phyloP scores from a whole-genome alignment of 2,888 invertebrate species.

The Drosophila falleni region DNA sequence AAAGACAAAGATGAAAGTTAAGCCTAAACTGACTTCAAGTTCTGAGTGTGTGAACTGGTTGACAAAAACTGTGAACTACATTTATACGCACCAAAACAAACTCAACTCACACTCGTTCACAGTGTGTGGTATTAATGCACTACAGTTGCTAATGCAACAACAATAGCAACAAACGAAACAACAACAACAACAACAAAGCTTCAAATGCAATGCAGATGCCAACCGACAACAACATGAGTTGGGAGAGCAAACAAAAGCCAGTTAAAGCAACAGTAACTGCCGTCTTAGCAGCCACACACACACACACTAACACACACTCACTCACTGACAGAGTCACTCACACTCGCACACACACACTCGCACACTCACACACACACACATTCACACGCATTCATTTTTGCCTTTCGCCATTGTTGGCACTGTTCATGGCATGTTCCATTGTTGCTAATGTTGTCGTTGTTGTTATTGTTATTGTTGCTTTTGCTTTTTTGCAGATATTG shows the following conservation, averaged over 20 bases:
- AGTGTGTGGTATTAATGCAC: conserved; percentile 70
- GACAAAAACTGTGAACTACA: conserved; percentile 32
- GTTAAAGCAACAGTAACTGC: conserved; percentile 69
- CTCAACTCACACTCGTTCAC: conserved; percentile 21
- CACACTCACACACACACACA: conserved; percentile 11
- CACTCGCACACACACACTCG: conserved; percentile 2
- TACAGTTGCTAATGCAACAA: conserved; percentile 62
- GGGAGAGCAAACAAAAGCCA: conserved; percentile 67
- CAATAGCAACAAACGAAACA: conserved; percentile 1
- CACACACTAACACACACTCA: conserved; percentile 20
- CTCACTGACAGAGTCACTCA: conserved; percentile 1
- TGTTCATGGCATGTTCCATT: conserved; percentile 60
- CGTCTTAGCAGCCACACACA: conserved; percentile 46
- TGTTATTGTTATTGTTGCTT: conserved; percentile 23
- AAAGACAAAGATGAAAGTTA: not conserved
- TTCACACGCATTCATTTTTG: conserved; percentile 51
- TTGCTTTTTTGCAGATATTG: conserved; percentile 11
- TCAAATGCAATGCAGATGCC: conserved; percentile 31
- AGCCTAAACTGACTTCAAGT: not conserved
- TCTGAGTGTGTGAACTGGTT: not conserved
- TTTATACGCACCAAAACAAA: conserved; percentile 12
- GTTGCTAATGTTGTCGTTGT: conserved; percentile 52
- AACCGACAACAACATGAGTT: conserved; percentile 24
- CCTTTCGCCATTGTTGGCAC: conserved; percentile 70
- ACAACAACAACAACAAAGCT: conserved; percentile 17